Base-by-base conservation (phyloP, 2,888 invertebrate genomes). In the Bombyx huttoni region DNA sequence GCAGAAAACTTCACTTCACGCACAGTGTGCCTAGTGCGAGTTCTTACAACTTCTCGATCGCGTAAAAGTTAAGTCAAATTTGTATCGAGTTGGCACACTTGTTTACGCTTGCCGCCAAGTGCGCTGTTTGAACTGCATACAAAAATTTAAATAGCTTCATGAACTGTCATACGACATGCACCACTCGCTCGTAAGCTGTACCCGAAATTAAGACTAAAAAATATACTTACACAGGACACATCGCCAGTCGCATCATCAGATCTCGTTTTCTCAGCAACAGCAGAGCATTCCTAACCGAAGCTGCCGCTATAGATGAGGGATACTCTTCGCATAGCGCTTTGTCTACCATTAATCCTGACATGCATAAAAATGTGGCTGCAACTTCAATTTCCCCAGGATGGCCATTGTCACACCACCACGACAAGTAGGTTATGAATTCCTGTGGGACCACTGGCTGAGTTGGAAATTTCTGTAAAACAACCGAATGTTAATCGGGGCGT, bases 341-440 rank as follows among this genome's bases (percentile, higher is more conserved):
- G 54, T 76, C 66, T 1, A 77, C 70, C 69, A 84, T 69, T 55
- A 79, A 13, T 0, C 78, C 79, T 0, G 75, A 66, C 71, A 80
- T 68, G 57, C 72, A 76, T 0, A 86, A 56, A 56, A 85, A 83
- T 0, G 81, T 79, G 5, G 85, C 79, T 0, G 78, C 80, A 13
- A 67, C 58, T 52, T 81, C 78, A 5, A 82, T 74, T 51, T 81
- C 78, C 0, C 67, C 73, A 1, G 69, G 66, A 0, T 65, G 54
- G 0, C 55, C 47, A 0, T 54, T 56, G 54, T 78, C 74, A 48
- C 79, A 80, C 62, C 69, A 75, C 81, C 78, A 84, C 0, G 78
- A 64, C 0, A 84, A 52, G 54, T 81, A 85, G 0, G 69, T 61
- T 51, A 85, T 78, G 55, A 63, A 85, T 24, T 87, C 85, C 52